These are phyloP conservation scores for Protodeltote pygarga DNA, from an alignment of 2,888 invertebrate species.

Conservation along the genomic window DNA sequence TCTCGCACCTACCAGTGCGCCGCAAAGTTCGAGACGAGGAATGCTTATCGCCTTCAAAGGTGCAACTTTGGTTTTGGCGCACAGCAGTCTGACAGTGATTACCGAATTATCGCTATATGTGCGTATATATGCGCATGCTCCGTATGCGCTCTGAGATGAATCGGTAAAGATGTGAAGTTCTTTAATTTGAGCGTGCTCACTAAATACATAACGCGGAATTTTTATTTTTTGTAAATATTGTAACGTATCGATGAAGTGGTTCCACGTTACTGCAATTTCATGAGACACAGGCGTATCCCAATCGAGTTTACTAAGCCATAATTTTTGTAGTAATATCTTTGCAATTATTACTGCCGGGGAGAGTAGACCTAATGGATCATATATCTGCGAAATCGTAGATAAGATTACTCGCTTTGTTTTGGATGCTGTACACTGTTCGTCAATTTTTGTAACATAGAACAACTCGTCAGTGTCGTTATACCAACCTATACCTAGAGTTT, in stretches of 20 bases:
- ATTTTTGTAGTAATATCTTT: not conserved
- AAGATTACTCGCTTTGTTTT: not conserved
- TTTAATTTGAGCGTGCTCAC: not conserved
- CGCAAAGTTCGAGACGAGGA: constrained; percentile 18
- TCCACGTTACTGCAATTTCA: not conserved
- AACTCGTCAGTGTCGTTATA: not conserved
- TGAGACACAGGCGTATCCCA: not conserved
- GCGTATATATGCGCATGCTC: not conserved
- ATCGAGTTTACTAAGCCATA: constrained; percentile 2
- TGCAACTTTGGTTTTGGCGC: constrained; percentile 22
- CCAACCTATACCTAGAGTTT: not conserved
- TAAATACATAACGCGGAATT: not conserved
- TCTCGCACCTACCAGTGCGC: constrained; percentile 2
- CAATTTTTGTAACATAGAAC: not conserved
- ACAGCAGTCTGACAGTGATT: constrained; percentile 4
- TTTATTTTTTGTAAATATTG: no score
- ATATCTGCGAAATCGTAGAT: not conserved
- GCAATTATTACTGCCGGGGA: not conserved
- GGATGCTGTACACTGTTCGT: not conserved
- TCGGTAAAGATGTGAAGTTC: not conserved
- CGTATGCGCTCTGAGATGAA: not conserved
- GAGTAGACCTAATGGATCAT: not conserved
- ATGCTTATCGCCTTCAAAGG: constrained; percentile 19
- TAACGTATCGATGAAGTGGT: no score
- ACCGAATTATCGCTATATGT: no score